Conservation (phyloP, 2,797 vertebrate species). For the Okamejei kenojei region DNA sequence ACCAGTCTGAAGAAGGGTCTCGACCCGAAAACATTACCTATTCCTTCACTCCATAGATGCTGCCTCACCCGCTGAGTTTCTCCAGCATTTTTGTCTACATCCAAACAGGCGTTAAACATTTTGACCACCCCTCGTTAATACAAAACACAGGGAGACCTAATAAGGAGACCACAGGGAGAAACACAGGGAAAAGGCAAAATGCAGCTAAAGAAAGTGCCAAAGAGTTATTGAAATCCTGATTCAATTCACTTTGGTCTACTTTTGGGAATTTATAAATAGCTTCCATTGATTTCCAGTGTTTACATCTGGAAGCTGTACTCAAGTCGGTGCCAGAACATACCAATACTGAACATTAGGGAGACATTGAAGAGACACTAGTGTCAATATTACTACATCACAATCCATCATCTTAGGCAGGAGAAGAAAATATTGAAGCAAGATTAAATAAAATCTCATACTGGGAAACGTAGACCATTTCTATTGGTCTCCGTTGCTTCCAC, state of each 20-base stretch:
- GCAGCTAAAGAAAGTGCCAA: background rate
- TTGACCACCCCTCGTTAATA: too few relatives aligned
- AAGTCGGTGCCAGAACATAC: background rate
- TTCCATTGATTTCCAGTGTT: background rate
- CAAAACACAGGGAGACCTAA: too few relatives aligned
- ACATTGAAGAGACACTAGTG: background rate
- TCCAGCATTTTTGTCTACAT: too few relatives aligned
- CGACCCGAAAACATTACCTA: too few relatives aligned
- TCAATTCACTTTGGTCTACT: background rate
- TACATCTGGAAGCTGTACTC: background rate
- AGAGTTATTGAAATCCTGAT: background rate
- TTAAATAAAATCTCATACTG: slow-evolving; percentile 59
- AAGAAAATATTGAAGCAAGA: slow-evolving; percentile 33
- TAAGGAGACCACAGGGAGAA: too few relatives aligned
- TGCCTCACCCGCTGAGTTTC: too few relatives aligned
- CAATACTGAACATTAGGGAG: too few relatives aligned
- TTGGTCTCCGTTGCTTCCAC: slow-evolving; percentile 83
- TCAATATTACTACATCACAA: background rate
- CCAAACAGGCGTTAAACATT: too few relatives aligned
- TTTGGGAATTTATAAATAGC: background rate
- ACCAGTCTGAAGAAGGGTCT: too few relatives aligned
- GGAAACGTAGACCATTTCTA: slow-evolving; percentile 80
- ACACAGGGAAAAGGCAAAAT: background rate
- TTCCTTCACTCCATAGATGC: too few relatives aligned
- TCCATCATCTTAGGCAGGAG: background rate